Percentiles rank a stretch among this genome's conserved stretches.
These are phyloP conservation scores for Tiaroga cobitis DNA, from an alignment of 2,797 vertebrate species.

Conservation along the genomic window DNA sequence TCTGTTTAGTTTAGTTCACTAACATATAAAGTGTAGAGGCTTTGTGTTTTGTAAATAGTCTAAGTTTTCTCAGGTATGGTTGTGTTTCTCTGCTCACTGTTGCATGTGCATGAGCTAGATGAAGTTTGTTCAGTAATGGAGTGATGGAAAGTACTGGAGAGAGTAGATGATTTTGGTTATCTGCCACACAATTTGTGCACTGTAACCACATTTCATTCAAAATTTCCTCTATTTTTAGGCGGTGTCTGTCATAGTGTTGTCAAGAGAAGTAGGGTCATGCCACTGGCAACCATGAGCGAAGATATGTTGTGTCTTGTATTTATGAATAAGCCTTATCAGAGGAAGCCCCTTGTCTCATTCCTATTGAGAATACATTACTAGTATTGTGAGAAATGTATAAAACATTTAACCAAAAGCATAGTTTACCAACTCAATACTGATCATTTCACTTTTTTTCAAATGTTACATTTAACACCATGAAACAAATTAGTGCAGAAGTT, in stretches of 20 bases:
- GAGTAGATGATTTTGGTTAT: conserved; percentile 30
- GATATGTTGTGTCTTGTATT: conserved; percentile 8
- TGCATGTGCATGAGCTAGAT: background rate
- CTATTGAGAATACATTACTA: background rate
- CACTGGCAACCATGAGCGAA: conserved; percentile 1
- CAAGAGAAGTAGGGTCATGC: conserved; percentile 7
- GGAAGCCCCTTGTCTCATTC: background rate
- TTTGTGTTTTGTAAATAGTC: background rate
- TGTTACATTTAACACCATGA: background rate
- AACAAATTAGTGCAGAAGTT: background rate
- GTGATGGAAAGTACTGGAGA: background rate
- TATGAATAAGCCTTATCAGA: conserved; percentile 26
- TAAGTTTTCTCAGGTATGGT: no score
- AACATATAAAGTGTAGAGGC: background rate
- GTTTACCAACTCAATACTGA: background rate
- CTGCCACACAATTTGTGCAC: conserved; percentile 2
- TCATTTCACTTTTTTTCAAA: background rate
- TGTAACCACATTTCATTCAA: conserved; percentile 39
- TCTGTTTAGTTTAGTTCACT: background rate
- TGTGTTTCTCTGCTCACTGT: background rate
- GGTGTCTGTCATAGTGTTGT: conserved; percentile 20
- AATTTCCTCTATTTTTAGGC: conserved; percentile 12
- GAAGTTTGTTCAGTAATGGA: background rate
- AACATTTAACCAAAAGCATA: background rate
- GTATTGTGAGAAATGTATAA: background rate